A percentile compares a stretch with the other conserved stretches of the same genome.
Evolutionary conservation across 2,888 invertebrate species (phyloP).

Genomic region (Urechis unicinctus): DNA sequence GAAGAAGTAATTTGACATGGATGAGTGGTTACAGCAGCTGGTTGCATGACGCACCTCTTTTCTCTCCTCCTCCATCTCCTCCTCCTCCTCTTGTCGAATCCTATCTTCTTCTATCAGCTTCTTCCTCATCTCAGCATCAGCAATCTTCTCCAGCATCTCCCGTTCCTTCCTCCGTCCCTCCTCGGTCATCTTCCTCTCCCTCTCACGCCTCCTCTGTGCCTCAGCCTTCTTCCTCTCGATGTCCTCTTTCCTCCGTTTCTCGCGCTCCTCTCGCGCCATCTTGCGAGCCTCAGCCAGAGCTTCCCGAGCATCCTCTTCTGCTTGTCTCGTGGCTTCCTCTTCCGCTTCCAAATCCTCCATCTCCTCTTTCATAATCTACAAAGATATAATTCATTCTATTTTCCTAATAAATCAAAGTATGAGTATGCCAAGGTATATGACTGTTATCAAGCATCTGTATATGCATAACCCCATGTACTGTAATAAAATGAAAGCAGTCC

Average conservation of each 20-base stretch:
- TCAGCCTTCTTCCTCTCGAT: slow-evolving; percentile 27
- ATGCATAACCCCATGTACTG: not conserved
- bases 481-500: no score
- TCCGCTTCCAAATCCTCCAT: slow-evolving; percentile 28
- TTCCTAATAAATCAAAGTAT: no score
- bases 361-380: slow-evolving; percentile 29
- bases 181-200: slow-evolving; percentile 31
- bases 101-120: slow-evolving; percentile 30
- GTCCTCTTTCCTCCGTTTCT: slow-evolving; percentile 28
- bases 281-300: slow-evolving; percentile 28
- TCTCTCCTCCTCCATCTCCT: slow-evolving; percentile 1
- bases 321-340: slow-evolving; percentile 30
- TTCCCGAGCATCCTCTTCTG: slow-evolving; percentile 34
- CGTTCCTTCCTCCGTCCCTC: slow-evolving; percentile 30
- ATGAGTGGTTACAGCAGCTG: no score
- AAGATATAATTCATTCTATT: no score
- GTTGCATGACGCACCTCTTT: not conserved
- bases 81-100: slow-evolving; percentile 30
- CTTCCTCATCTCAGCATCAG: slow-evolving; percentile 32
- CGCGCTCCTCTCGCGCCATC: slow-evolving; percentile 32
- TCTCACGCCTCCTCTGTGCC: slow-evolving; percentile 26
- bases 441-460: not conserved
- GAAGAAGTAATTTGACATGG: no score
- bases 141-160: slow-evolving; percentile 35
- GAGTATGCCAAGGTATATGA: not conserved